Evolutionary conservation across 2,888 invertebrate genomes (phyloP).

Genomic region (Troides aeacus): DNA sequence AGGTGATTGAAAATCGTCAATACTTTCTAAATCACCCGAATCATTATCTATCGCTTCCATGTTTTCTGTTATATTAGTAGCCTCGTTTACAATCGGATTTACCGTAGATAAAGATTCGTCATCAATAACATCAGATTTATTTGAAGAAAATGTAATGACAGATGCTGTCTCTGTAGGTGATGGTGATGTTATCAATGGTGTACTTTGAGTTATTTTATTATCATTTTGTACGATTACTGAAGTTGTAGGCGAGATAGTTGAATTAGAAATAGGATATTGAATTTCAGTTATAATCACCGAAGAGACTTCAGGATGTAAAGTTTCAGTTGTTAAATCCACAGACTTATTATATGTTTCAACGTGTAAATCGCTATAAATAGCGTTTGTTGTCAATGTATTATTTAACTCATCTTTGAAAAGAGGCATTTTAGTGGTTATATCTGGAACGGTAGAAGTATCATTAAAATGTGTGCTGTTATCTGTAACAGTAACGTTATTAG

Average conservation of each 20-base stretch:
- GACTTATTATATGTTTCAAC: not conserved
- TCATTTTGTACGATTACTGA: not conserved
- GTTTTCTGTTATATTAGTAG: conserved; percentile 30
- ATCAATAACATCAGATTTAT: conserved; percentile 3
- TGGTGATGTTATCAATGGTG: not conserved
- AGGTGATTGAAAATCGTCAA: conserved; percentile 68
- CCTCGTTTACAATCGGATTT: conserved; percentile 5
- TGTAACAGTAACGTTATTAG: conserved; percentile 53
- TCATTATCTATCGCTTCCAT: conserved; percentile 35
- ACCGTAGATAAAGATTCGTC: not conserved
- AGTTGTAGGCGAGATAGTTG: conserved; percentile 2
- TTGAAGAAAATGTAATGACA: not conserved
- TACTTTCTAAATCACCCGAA: conserved; percentile 45
- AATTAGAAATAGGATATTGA: conserved; percentile 4
- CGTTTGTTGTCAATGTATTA: conserved; percentile 4
- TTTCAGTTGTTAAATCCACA: conserved; percentile 11
- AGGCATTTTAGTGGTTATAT: conserved; percentile 58
- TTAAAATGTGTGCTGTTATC: conserved; percentile 42
- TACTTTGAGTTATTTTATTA: conserved; percentile 3
- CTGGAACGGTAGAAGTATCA: conserved; percentile 44
- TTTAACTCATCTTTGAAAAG: conserved; percentile 40
- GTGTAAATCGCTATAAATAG: not conserved
- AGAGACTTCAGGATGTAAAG: not conserved
- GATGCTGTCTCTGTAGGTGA: not conserved
- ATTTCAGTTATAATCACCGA: conserved; percentile 7